phyloP scores from a whole-genome alignment of 2,797 vertebrate species.

The Pelochelys cantorii region DNA sequence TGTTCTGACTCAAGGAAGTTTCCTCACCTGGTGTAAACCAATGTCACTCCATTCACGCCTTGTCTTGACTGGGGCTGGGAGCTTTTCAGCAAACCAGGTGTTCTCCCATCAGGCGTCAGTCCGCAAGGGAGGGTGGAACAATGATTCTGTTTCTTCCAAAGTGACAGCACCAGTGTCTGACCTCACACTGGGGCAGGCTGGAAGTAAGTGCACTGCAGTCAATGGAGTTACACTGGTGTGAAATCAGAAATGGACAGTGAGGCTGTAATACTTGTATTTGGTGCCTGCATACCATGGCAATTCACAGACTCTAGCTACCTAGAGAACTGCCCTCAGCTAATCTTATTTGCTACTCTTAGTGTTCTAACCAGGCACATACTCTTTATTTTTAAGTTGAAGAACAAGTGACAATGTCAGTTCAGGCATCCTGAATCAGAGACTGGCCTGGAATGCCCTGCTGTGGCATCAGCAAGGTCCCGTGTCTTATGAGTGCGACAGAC shows the following conservation, averaged over 20 bases:
- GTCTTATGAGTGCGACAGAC: background rate
- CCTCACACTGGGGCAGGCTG: background rate
- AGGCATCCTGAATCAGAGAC: background rate
- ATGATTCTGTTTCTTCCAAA: background rate
- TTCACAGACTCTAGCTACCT: background rate
- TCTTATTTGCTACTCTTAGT: background rate
- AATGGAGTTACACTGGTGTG: background rate
- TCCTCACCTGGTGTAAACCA: background rate
- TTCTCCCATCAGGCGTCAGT: background rate
- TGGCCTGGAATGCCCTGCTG: too few relatives aligned
- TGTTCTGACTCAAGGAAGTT: background rate
- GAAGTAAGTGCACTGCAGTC: background rate
- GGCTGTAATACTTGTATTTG: background rate
- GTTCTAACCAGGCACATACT: background rate
- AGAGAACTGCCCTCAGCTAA: background rate
- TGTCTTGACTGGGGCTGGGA: background rate
- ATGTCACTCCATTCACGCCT: background rate
- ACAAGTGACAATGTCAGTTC: background rate
- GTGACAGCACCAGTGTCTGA: background rate
- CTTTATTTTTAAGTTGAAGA: background rate
- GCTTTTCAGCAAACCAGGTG: background rate
- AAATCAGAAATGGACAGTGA: background rate
- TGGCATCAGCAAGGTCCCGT: background rate
- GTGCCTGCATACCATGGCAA: background rate
- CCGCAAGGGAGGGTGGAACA: background rate